phyloP scores from a whole-genome alignment of 1,140 invertebrate species.

The Drosophila kohkoa region DNA sequence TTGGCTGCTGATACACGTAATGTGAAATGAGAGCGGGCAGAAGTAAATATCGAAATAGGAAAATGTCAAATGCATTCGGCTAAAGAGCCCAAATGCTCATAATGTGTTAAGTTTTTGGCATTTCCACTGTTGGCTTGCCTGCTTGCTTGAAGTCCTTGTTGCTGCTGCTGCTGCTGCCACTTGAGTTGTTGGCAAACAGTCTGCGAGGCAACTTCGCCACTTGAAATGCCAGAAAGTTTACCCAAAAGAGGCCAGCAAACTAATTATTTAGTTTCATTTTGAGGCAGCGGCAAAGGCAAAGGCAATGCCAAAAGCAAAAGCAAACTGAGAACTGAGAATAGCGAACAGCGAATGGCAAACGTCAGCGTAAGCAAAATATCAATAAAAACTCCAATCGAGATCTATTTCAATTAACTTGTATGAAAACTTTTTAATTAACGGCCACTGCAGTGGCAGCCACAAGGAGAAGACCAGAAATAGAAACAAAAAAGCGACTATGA shows the following conservation, averaged over 20 bases:
- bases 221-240: conserved; percentile 78
- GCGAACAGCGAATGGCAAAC: conserved; percentile 49
- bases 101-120: conserved; percentile 79
- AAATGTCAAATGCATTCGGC: conserved; percentile 79
- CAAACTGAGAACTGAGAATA: conserved; percentile 5
- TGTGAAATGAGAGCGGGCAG: neutral
- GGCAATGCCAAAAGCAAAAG: conserved; percentile 27
- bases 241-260: conserved; percentile 80
- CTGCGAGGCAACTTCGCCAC: conserved; percentile 71
- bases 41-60: conserved; percentile 30
- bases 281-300: conserved; percentile 40
- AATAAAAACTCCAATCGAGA: conserved; percentile 83
- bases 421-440: conserved; percentile 83
- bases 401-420: conserved; percentile 83
- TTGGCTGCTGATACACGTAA: conserved; percentile 22
- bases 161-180: conserved; percentile 54
- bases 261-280: conserved; percentile 82
- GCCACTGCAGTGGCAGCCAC: conserved; percentile 60
- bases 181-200: conserved; percentile 80
- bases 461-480: conserved; percentile 4
- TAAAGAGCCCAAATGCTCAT: conserved; percentile 59
- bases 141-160: conserved; percentile 44
- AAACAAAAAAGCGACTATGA: conserved; percentile 15
- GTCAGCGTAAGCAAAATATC: conserved; percentile 74
- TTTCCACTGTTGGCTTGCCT: conserved; percentile 26